These are phyloP conservation scores for Acyrthosiphon pisum DNA, from an alignment of 1,140 invertebrate genomes.

Conservation along the genomic window DNA sequence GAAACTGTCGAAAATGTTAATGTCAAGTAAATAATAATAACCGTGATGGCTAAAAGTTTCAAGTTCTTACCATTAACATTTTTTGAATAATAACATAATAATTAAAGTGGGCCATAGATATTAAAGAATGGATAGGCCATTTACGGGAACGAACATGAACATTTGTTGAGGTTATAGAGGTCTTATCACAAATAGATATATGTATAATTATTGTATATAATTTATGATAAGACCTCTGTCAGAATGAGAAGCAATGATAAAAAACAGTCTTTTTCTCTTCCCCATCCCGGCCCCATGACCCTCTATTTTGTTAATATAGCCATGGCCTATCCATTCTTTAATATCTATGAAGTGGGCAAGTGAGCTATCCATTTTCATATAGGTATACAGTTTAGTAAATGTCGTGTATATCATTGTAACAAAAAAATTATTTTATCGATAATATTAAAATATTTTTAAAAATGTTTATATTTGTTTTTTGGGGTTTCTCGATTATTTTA, in stretches of 20 bases:
- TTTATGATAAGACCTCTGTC: too few species aligned
- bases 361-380: background rate
- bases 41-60: background rate
- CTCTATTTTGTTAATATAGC: too few species aligned
- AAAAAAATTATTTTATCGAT: background rate
- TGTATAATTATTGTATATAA: too few species aligned
- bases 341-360: too few species aligned
- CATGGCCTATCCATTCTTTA: too few species aligned
- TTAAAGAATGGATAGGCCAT: too few species aligned
- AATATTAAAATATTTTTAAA: background rate
- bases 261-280: too few species aligned
- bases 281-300: too few species aligned
- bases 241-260: too few species aligned
- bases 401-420: background rate
- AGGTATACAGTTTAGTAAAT: background rate
- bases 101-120: background rate
- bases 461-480: background rate
- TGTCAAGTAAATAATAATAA: background rate
- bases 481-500: background rate
- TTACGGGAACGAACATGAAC: too few species aligned
- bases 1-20: background rate
- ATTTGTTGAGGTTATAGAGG: too few species aligned
- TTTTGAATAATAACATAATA: background rate
- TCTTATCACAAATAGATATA: too few species aligned
- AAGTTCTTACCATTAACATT: background rate